Base-by-base conservation (phyloP, 2,113 vertebrate genomes). In the Geococcyx californianus region DNA sequence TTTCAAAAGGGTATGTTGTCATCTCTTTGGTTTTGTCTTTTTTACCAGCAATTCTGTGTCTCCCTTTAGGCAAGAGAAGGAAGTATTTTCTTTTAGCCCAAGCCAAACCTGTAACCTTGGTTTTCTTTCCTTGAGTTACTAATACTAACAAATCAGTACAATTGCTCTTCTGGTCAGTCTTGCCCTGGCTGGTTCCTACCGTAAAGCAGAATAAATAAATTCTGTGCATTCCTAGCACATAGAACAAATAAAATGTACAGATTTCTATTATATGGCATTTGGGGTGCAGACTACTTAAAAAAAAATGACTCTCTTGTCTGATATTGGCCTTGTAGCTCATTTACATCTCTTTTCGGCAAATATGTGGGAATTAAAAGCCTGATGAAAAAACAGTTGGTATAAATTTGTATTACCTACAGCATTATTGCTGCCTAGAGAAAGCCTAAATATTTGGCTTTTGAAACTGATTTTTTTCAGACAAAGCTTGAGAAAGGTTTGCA, bases 331-430 rank as follows among this genome's bases (percentile, higher is more conserved):
- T 42, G 7, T 33, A 72, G 21, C 21, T 60, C 34, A 73, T 60
- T 1, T 29, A 38, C 5, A 2, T 73, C 7, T 23, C 2, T 4
- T 47, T 55, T 60, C 33, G 3, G 4, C 5, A 10, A 47, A 63
- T 34, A 42, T 1, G 2, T 64, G 36, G 42, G 34, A 60, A 56
- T 42, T 60, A 36, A 66, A 87, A 85, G 28, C 20, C 23, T 76
- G 25, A 17, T 68, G 58, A 64, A 42, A 68, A 69, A 84, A 40
- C 15, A 64, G 11, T 25, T 81, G 60, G 3, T 64, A 29, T 81
- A 58, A 64, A 69, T 70, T 56, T 8, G 0, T 56, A 8, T 36
- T 74, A 33, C 28, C 16, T 74, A 16, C 18, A 33, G 9, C 45
- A 44, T 29, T 5, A 24, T 44, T 73, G 24, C 13, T 66, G 16